Base-by-base conservation (phyloP, 2,888 invertebrate species). In the Drosophila melanosoma region DNA sequence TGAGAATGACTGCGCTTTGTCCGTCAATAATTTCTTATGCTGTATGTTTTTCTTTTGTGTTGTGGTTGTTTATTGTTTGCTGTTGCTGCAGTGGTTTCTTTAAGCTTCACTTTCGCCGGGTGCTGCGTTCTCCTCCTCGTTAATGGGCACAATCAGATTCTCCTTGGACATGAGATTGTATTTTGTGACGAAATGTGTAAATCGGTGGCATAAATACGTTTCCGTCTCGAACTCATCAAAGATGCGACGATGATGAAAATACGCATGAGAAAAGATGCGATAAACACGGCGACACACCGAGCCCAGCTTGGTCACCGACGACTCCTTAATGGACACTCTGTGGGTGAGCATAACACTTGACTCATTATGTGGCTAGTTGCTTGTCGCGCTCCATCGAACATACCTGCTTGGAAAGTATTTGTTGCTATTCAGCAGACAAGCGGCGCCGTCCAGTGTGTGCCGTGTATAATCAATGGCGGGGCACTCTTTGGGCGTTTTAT, bases 371-470 rank as follows among this genome's bases (percentile, higher is more conserved):
- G 70, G 70, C 65, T 58, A 67, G 63, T 67, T 61, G 59, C 63
- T 69, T 61, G 38, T 3, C 11, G 15, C 3, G 17, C 0, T 12
- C 2, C 5, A 17, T 33, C 17, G 1, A 48, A 61, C 87, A 90
- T 94, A 98, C 98, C 98, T 96, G 96, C 99, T 99, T 76, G 99
- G 99, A 94, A 99, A 99, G 94, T 99, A 99, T 95, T 99, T 99
- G 94, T 99, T 99, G 94, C 98, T 99, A 94, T 99, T 99, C 76
- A 99, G 95, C 88, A 99, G 95, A 94, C 99, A 99, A 78, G 99
- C 99, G 78, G 99, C 99, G 38, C 99, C 99, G 94, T 99, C 99
- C 76, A 99, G 94, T 51, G 99, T 99, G 93, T 99, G 99, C 85
- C 99, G 95, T 2, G 99, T 99, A 91, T 99, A 99, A 94, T 99